These are phyloP conservation scores for Drosophila quasianomalipes DNA, from an alignment of 2,888 invertebrate genomes.

Conservation along the genomic window DNA sequence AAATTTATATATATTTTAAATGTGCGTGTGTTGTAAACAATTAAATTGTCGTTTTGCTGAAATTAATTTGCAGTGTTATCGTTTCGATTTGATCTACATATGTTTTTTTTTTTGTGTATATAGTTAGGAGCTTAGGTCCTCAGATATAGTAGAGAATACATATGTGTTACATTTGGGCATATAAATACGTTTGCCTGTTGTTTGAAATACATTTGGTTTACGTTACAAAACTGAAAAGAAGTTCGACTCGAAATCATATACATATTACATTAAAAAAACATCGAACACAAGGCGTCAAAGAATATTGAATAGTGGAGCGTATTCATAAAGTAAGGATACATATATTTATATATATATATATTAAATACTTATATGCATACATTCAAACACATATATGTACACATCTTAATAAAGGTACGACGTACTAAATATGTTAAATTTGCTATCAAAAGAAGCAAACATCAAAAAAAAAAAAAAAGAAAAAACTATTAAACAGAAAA, in stretches of 20 bases:
- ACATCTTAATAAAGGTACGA: conserved; percentile 44
- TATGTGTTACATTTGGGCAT: conserved; percentile 30
- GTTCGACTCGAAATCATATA: conserved; percentile 35
- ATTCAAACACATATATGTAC: conserved; percentile 8
- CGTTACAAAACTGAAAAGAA: conserved; percentile 27
- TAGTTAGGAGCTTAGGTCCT: conserved; percentile 30
- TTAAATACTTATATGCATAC: conserved; percentile 18
- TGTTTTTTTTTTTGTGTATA: conserved; percentile 35
- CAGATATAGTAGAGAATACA: conserved; percentile 34
- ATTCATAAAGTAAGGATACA: conserved; percentile 19
- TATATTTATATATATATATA: conserved; percentile 10
- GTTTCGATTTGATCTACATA: conserved; percentile 48
- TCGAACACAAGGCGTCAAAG: conserved; percentile 22
- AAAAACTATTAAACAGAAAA: conserved; percentile 8
- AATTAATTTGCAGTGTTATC: conserved; percentile 35
- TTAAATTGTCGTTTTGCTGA: conserved; percentile 62
- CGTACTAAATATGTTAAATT: conserved; percentile 46
- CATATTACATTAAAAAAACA: conserved; percentile 24
- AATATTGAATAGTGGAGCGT: conserved; percentile 31
- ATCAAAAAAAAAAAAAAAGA: background rate
- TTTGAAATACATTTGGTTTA: conserved; percentile 40
- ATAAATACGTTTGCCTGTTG: conserved; percentile 25
- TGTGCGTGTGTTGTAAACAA: conserved; percentile 64
- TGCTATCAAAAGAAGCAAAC: conserved; percentile 31
- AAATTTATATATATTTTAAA: conserved; percentile 22